Evolutionary conservation across 1,140 invertebrate species (phyloP).

Genomic region (Orchesella cincta): DNA sequence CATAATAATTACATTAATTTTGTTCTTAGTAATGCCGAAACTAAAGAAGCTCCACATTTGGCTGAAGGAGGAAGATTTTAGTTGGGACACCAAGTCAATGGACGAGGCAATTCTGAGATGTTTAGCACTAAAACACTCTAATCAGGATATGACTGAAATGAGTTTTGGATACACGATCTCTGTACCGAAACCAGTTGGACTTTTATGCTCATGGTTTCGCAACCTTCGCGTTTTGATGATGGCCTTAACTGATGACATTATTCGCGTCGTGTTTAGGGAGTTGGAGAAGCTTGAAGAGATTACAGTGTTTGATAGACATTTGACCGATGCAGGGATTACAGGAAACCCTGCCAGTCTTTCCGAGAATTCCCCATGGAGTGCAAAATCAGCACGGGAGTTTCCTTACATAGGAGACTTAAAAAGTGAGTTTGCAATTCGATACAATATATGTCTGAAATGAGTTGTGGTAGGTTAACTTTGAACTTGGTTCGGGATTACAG

Average conservation of each 20-base stretch:
- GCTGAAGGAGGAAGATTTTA: slow-evolving; percentile 32
- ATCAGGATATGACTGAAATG: not conserved
- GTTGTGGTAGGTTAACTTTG: too few species aligned
- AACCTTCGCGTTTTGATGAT: slow-evolving; percentile 26
- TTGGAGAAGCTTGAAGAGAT: slow-evolving; percentile 35
- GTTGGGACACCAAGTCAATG: slow-evolving; percentile 17
- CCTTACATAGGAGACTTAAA: slow-evolving; percentile 37
- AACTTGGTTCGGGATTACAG: slow-evolving; percentile 10
- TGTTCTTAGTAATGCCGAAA: slow-evolving; percentile 20
- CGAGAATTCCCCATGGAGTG: not conserved
- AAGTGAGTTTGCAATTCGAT: slow-evolving; percentile 14
- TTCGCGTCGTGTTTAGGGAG: slow-evolving; percentile 18
- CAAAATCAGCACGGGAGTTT: not conserved
- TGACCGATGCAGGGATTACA: slow-evolving; percentile 36
- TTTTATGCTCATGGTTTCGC: slow-evolving; percentile 21
- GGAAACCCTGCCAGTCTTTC: slow-evolving; percentile 15
- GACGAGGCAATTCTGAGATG: slow-evolving; percentile 20
- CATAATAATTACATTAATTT: too few species aligned
- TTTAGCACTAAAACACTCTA: slow-evolving; percentile 10
- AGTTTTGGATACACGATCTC: slow-evolving; percentile 22
- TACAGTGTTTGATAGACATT: slow-evolving; percentile 32
- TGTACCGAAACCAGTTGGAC: not conserved
- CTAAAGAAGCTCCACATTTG: slow-evolving; percentile 22
- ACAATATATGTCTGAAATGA: not conserved
- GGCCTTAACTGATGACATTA: slow-evolving; percentile 30